Percentiles rank a stretch among this genome's conserved stretches.
phyloP scores from a whole-genome alignment of 2,888 invertebrate genomes.

The Meandrusa payeni region DNA sequence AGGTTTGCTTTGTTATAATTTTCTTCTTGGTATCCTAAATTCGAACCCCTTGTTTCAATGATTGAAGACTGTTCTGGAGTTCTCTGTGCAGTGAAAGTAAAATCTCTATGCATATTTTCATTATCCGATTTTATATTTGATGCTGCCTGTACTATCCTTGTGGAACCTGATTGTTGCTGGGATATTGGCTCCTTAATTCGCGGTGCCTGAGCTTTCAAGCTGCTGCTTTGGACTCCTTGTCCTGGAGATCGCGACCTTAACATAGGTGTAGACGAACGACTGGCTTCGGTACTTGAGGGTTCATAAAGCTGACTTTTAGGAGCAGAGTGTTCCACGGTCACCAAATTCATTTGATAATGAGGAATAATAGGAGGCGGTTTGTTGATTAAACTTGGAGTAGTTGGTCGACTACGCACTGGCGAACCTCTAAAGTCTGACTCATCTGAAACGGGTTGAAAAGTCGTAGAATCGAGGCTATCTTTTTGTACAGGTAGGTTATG shows the following conservation, averaged over 20 bases:
- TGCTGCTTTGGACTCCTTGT: conserved; percentile 85
- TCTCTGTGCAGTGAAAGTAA: conserved; percentile 41
- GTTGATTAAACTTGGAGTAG: conserved; percentile 86
- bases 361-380: conserved; percentile 89
- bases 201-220: conserved; percentile 83
- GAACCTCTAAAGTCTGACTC: conserved; percentile 77
- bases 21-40: conserved; percentile 71
- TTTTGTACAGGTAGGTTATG: conserved; percentile 66
- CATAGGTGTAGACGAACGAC: conserved; percentile 84
- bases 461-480: conserved; percentile 78
- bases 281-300: conserved; percentile 79
- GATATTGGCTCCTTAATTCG: conserved; percentile 77
- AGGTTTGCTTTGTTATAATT: conserved; percentile 63
- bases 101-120: conserved; percentile 52
- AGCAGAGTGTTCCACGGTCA: conserved; percentile 83
- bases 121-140: conserved; percentile 65
- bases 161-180: conserved; percentile 60
- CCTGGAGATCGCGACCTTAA: conserved; percentile 85
- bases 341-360: conserved; percentile 88
- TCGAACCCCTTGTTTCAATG: conserved; percentile 71
- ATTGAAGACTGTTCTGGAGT: conserved; percentile 64
- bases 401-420: conserved; percentile 78
- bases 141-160: conserved; percentile 52
- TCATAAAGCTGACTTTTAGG: conserved; percentile 82
- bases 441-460: conserved; percentile 84